Conservation (phyloP, 2,888 invertebrate genomes). For the Malachius bipustulatus region DNA sequence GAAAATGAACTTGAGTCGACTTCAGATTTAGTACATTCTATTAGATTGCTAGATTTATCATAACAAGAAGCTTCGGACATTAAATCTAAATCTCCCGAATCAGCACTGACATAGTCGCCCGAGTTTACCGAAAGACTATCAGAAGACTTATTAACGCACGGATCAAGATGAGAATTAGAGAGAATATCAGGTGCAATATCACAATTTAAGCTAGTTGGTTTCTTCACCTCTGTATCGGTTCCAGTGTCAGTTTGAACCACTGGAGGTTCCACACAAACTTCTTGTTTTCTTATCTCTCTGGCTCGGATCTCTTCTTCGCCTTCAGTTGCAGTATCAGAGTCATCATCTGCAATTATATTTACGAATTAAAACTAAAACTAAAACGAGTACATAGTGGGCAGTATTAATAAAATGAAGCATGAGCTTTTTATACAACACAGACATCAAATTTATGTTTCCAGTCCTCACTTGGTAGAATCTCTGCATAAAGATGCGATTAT, state of each 20-base stretch:
- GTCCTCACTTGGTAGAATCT: too few relatives aligned
- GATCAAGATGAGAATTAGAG: conserved; percentile 14
- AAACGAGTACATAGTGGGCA: conserved; percentile 12
- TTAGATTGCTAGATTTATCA: conserved; percentile 13
- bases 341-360: too few relatives aligned
- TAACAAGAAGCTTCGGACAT: conserved; percentile 6
- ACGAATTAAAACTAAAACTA: too few relatives aligned
- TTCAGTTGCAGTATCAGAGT: conserved; percentile 60
- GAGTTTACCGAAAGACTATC: conserved; percentile 30
- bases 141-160: conserved; percentile 25
- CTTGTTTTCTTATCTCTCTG: conserved; percentile 53
- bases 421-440: neutral
- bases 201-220: conserved; percentile 24
- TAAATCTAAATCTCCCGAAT: conserved; percentile 7
- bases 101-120: conserved; percentile 32
- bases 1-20: conserved; percentile 17
- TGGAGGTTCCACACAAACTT: conserved; percentile 53
- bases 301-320: conserved; percentile 58
- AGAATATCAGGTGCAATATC: conserved; percentile 24
- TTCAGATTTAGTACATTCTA: conserved; percentile 6
- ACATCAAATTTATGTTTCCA: neutral
- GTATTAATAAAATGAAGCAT: neutral
- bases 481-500: too few relatives aligned
- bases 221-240: conserved; percentile 62
- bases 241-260: conserved; percentile 52